Evolutionary conservation across 2,797 vertebrate genomes (phyloP).

Genomic region (Arctocebus calabarensis): DNA sequence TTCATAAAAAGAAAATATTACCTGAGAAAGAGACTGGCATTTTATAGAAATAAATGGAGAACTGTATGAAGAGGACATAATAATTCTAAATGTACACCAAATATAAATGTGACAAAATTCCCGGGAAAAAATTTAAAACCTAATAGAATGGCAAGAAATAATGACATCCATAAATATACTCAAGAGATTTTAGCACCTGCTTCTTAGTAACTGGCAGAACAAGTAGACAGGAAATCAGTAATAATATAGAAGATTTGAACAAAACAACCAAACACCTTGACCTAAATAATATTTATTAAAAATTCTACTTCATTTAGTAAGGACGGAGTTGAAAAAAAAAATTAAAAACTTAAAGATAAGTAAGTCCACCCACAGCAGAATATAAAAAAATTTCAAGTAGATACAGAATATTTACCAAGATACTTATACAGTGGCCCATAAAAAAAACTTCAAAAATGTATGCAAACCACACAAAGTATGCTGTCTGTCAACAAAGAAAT

Average conservation of each 20-base stretch:
- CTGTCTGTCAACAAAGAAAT: background rate
- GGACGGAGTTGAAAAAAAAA: background rate
- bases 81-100: background rate
- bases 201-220: background rate
- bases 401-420: background rate
- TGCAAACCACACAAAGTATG: background rate
- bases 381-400: background rate
- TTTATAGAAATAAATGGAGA: background rate
- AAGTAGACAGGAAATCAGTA: background rate
- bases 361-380: background rate
- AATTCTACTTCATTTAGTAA: background rate
- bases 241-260: background rate
- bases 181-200: background rate
- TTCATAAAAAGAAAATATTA: background rate
- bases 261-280: background rate
- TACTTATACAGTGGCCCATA: background rate
- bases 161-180: background rate
- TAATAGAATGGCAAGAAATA: background rate
- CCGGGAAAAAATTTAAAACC: background rate
- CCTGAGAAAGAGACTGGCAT: background rate
- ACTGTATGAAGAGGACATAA: background rate
- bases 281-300: background rate
- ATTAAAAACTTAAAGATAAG: background rate
- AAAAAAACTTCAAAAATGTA: conserved; percentile 31
- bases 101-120: background rate